These are phyloP conservation scores for Gallirallus australis DNA, from an alignment of 2,797 vertebrate genomes.

Conservation along the genomic window DNA sequence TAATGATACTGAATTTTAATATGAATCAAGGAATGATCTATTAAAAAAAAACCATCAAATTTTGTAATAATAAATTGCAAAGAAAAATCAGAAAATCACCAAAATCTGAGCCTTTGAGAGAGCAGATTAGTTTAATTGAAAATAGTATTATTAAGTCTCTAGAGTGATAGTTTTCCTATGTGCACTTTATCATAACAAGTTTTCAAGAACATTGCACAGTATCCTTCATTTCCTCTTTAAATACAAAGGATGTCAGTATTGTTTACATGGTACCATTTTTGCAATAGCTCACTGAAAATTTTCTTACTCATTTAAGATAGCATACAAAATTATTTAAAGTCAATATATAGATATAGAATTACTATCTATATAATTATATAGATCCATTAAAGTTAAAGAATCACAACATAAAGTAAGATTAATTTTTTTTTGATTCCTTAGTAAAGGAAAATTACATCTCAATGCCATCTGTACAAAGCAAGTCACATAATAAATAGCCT, in stretches of 20 bases:
- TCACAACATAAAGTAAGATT: not conserved
- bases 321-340: not conserved
- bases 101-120: not conserved
- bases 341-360: not conserved
- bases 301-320: not conserved
- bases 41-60: not conserved
- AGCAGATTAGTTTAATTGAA: not conserved
- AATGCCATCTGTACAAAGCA: not conserved
- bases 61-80: not conserved
- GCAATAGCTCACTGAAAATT: not conserved
- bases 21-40: not conserved
- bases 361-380: not conserved
- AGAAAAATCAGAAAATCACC: not conserved
- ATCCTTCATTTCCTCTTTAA: not conserved
- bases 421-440: not conserved
- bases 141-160: not conserved
- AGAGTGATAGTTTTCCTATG: not conserved
- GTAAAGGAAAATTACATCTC: not conserved
- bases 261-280: not conserved
- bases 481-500: not conserved
- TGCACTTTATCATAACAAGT: not conserved
- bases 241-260: not conserved
- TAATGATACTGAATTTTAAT: not conserved
- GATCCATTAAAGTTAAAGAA: not conserved
- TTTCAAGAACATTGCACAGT: not conserved